These are phyloP conservation scores for Cyclophora punctaria DNA, from an alignment of 2,888 invertebrate genomes.

Conservation along the genomic window DNA sequence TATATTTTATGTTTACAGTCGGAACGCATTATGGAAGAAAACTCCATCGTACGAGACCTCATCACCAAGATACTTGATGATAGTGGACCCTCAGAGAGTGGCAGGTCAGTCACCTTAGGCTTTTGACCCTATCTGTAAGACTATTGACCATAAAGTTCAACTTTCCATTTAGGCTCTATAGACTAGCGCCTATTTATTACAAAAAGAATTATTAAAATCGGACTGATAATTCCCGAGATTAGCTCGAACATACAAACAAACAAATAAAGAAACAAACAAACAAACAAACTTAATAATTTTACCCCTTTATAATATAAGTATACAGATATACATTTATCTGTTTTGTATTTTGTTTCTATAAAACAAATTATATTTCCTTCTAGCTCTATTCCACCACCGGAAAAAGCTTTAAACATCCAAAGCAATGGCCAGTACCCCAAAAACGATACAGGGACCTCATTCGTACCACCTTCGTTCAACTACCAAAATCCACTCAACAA, in stretches of 20 bases:
- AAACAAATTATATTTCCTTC: slow-evolving; percentile 11
- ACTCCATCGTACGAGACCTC: slow-evolving; percentile 78
- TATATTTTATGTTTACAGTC: slow-evolving; percentile 44
- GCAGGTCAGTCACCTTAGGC: slow-evolving; percentile 33
- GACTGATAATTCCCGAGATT: too few relatives aligned
- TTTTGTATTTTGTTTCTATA: too few relatives aligned
- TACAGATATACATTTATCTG: too few relatives aligned
- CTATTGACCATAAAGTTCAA: too few relatives aligned
- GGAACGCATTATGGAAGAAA: slow-evolving; percentile 73
- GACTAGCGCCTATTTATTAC: too few relatives aligned
- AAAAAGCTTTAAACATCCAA: slow-evolving; percentile 48
- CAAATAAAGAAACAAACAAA: too few relatives aligned
- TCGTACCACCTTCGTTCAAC: slow-evolving; percentile 42
- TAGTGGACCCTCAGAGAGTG: slow-evolving; percentile 62
- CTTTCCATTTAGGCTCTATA: too few relatives aligned
- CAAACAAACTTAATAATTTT: too few relatives aligned
- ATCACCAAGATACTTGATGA: slow-evolving; percentile 79
- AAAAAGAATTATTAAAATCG: too few relatives aligned
- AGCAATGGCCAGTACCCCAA: slow-evolving; percentile 43
- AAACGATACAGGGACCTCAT: slow-evolving; percentile 40
- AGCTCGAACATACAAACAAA: too few relatives aligned
- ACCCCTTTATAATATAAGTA: too few relatives aligned
- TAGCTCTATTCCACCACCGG: slow-evolving; percentile 58
- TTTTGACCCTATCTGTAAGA: slow-evolving; percentile 5
- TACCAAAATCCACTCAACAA: slow-evolving; percentile 53